Conservation (phyloP, 2,888 invertebrate genomes). For the Monochamus alternatus region DNA sequence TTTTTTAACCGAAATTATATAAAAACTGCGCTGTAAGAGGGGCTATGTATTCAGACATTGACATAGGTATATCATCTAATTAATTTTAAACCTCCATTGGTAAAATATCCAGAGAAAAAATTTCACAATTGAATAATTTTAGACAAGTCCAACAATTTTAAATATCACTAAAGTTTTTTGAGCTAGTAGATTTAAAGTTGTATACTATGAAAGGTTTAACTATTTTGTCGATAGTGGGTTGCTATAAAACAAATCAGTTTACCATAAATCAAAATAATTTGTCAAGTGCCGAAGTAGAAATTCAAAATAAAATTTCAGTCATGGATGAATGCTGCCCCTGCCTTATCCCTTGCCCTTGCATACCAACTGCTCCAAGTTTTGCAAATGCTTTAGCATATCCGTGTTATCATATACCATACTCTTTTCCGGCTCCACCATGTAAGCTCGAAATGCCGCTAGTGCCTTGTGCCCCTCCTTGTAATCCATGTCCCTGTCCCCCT, state of each 20-base stretch:
- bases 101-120: not conserved
- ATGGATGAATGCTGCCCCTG: constrained; percentile 13
- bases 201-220: not conserved
- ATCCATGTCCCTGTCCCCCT: constrained; percentile 37
- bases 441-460: constrained; percentile 38
- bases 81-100: no score
- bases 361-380: constrained; percentile 18
- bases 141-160: no score
- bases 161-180: no score
- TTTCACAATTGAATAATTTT: not conserved
- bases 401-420: constrained; percentile 42
- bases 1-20: no score
- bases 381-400: constrained; percentile 39
- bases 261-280: constrained; percentile 14
- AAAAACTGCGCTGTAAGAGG: no score
- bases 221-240: not conserved
- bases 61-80: no score
- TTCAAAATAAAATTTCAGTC: constrained; percentile 11
- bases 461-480: constrained; percentile 38
- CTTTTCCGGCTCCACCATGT: constrained; percentile 32
- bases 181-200: not conserved
- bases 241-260: constrained; percentile 3
- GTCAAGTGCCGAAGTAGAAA: not conserved
- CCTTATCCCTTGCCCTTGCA: constrained; percentile 15
- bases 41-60: no score